phyloP scores from a whole-genome alignment of 2,113 vertebrate species.

The Hippocampus zosterae region DNA sequence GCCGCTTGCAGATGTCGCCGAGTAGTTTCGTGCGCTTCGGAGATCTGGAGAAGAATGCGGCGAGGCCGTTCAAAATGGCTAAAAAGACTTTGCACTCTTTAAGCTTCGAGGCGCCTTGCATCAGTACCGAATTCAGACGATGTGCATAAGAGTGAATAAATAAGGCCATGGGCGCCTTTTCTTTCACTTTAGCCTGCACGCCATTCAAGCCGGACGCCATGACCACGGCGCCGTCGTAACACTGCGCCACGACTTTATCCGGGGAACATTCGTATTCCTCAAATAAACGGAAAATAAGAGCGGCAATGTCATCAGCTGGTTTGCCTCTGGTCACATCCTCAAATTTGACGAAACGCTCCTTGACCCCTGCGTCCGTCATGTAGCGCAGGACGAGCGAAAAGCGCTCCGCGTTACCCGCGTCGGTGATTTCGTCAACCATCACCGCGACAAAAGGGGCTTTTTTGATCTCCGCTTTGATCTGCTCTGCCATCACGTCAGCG shows the following conservation, averaged over 20 bases:
- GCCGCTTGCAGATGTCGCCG: constrained; percentile 6
- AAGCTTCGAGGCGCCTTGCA: constrained; percentile 1
- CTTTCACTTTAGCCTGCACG: neutral
- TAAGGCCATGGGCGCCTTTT: neutral
- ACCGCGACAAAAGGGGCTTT: constrained; percentile 20
- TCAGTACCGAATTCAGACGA: neutral
- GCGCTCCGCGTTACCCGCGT: neutral
- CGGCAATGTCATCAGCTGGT: neutral
- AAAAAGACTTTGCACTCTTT: constrained; percentile 21
- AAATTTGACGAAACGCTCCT: neutral
- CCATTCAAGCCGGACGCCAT: neutral
- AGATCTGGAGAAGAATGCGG: constrained; percentile 4
- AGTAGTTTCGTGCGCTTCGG: neutral
- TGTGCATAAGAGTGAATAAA: constrained; percentile 8
- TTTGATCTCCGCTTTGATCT: constrained; percentile 10
- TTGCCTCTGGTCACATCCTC: neutral
- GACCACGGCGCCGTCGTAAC: neutral
- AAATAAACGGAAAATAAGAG: neutral
- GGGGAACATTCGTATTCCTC: neutral
- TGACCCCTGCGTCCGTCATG: constrained; percentile 2
- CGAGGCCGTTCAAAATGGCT: constrained; percentile 2
- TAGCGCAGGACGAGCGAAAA: constrained; percentile 8
- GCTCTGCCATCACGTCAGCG: constrained; percentile 19
- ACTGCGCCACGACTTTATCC: constrained; percentile 4
- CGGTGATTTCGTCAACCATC: constrained; percentile 21